These are phyloP conservation scores for Ecliptopera silaceata DNA, from an alignment of 2,888 invertebrate genomes.

Conservation along the genomic window DNA sequence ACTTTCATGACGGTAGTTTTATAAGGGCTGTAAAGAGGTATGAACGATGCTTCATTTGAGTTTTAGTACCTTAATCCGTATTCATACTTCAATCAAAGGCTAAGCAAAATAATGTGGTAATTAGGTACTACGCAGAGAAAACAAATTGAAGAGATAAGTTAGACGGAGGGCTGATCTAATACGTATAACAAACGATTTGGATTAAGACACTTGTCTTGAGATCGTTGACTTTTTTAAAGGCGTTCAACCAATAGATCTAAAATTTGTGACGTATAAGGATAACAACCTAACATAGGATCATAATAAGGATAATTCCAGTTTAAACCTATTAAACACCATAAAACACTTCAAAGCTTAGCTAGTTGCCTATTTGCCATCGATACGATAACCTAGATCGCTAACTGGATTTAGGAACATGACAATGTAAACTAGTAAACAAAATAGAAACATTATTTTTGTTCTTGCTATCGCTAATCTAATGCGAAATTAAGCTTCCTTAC, in stretches of 20 bases:
- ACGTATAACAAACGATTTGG: too few relatives aligned
- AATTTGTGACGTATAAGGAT: background rate
- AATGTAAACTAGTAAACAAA: slow-evolving; percentile 11
- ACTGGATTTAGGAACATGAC: slow-evolving; percentile 17
- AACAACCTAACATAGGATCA: background rate
- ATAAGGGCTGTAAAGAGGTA: slow-evolving; percentile 35
- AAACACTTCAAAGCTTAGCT: slow-evolving; percentile 7
- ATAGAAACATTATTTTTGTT: background rate
- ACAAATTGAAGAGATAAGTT: too few relatives aligned
- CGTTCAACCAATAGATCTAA: too few relatives aligned
- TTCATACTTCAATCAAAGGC: background rate
- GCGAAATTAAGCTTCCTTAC: background rate
- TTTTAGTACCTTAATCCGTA: slow-evolving; percentile 11
- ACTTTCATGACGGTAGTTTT: slow-evolving; percentile 36
- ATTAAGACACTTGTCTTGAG: too few relatives aligned
- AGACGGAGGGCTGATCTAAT: too few relatives aligned
- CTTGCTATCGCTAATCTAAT: background rate
- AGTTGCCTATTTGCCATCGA: slow-evolving; percentile 16
- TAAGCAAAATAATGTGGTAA: background rate
- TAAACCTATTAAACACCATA: slow-evolving; percentile 8
- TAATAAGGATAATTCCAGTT: slow-evolving; percentile 6
- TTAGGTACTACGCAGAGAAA: too few relatives aligned
- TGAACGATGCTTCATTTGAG: slow-evolving; percentile 33
- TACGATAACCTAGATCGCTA: slow-evolving; percentile 19
- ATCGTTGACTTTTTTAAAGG: too few relatives aligned